Percentiles rank a stretch among this genome's conserved stretches.
phyloP scores from a whole-genome alignment of 1,140 invertebrate genomes.

The Hylaeus anthracinus region DNA sequence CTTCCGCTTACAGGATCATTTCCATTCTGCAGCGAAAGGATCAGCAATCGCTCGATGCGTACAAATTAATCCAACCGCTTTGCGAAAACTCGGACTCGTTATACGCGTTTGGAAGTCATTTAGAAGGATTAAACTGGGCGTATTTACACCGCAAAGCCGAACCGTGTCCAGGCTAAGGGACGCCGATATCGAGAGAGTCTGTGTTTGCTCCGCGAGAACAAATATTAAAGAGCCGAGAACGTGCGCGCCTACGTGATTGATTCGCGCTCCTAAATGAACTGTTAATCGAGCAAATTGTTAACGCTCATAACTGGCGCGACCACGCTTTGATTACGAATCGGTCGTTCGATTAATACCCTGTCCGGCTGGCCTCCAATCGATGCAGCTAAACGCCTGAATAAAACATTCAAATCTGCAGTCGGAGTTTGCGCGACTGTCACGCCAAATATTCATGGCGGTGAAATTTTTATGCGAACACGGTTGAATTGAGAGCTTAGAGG shows the following conservation, averaged over 20 bases:
- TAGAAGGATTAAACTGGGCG: too few species aligned
- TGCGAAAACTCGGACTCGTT: too few species aligned
- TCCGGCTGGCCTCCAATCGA: neutral
- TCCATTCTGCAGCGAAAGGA: too few species aligned
- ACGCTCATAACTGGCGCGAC: neutral
- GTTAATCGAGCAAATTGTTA: constrained; percentile 41
- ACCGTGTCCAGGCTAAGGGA: too few species aligned
- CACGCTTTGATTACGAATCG: constrained; percentile 33
- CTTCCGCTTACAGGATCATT: too few species aligned
- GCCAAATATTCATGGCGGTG: neutral
- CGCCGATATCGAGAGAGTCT: too few species aligned
- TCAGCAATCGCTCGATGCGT: too few species aligned
- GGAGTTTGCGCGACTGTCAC: neutral
- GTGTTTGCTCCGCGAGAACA: neutral
- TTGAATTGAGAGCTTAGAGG: too few species aligned
- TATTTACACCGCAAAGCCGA: too few species aligned
- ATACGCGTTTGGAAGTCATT: too few species aligned
- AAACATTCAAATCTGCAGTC: constrained; percentile 28
- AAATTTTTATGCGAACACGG: too few species aligned
- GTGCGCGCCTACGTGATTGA: neutral
- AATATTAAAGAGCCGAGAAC: constrained; percentile 22
- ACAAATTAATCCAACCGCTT: too few species aligned
- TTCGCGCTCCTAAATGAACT: constrained; percentile 21
- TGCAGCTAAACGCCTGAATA: constrained; percentile 31
- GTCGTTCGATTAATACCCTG: constrained; percentile 30